Conservation (phyloP, 2,113 vertebrate genomes). For the Mormyrus iriodes region DNA sequence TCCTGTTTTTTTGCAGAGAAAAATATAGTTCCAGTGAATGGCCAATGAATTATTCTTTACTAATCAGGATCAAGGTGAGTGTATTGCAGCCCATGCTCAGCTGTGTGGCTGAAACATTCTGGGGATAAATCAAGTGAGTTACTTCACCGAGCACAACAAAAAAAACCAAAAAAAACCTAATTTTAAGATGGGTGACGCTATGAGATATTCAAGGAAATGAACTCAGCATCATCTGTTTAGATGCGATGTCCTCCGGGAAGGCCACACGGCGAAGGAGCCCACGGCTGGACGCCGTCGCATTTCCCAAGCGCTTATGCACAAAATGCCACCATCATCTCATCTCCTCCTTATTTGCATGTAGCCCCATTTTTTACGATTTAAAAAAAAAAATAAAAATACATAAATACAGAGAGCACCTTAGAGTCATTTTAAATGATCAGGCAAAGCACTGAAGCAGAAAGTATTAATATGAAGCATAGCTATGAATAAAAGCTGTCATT, state of each 20-base stretch:
- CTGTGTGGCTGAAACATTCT: neutral
- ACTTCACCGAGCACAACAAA: neutral
- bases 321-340: neutral
- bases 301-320: neutral
- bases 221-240: neutral
- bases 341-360: neutral
- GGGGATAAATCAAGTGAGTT: neutral
- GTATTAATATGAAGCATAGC: neutral
- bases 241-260: neutral
- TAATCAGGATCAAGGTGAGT: neutral
- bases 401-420: neutral
- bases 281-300: neutral
- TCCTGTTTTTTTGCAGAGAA: neutral
- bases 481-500: neutral
- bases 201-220: neutral
- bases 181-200: slow-evolving; percentile 11
- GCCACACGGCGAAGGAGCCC: neutral
- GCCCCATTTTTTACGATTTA: neutral
- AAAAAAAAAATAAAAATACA: neutral
- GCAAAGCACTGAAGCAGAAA: neutral
- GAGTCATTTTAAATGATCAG: neutral
- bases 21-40: neutral
- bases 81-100: neutral
- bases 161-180: neutral
- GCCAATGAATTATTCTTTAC: neutral